These are phyloP conservation scores for Sphaeramia orbicularis DNA, from an alignment of 2,797 vertebrate species.

Conservation along the genomic window DNA sequence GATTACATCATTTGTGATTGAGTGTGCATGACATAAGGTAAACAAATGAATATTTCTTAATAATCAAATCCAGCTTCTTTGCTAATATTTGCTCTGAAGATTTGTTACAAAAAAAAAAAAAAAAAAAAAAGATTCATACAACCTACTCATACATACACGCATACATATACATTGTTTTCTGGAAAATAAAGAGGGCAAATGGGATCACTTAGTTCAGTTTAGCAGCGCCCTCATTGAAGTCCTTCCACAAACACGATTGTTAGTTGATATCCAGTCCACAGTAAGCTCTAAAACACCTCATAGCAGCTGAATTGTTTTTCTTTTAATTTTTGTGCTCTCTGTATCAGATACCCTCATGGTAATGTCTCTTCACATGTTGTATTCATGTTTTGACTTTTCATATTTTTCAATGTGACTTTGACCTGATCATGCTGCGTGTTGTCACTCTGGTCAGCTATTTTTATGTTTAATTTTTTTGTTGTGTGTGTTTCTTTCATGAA, in stretches of 20 bases:
- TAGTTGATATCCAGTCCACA: conserved; percentile 41
- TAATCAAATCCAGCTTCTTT: conserved; percentile 51
- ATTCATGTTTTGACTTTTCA: conserved; percentile 36
- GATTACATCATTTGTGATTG: conserved; percentile 52
- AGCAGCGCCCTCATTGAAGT: conserved; percentile 36
- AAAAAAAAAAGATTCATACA: too few relatives aligned
- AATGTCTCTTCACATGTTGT: conserved; percentile 27
- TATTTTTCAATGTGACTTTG: conserved; percentile 28
- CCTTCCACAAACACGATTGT: conserved; percentile 55
- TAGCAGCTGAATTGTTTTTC: conserved; percentile 19
- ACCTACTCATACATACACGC: conserved; percentile 25
- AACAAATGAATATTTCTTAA: conserved; percentile 34
- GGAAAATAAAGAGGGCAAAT: background rate
- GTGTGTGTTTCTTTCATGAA: conserved; percentile 46
- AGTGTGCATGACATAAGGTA: conserved; percentile 58
- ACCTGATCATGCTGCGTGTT: conserved; percentile 25
- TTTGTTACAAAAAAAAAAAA: conserved; percentile 37
- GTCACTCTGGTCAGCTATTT: too few relatives aligned
- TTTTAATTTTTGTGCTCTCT: conserved; percentile 44
- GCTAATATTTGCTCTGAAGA: conserved; percentile 33
- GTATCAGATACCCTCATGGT: conserved; percentile 36
- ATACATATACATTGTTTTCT: conserved; percentile 7
- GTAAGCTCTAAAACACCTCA: conserved; percentile 49
- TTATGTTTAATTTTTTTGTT: too few relatives aligned
- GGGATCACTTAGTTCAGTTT: background rate